Conservation (phyloP, 2,888 invertebrate species). For the Brachypterus glaber region DNA sequence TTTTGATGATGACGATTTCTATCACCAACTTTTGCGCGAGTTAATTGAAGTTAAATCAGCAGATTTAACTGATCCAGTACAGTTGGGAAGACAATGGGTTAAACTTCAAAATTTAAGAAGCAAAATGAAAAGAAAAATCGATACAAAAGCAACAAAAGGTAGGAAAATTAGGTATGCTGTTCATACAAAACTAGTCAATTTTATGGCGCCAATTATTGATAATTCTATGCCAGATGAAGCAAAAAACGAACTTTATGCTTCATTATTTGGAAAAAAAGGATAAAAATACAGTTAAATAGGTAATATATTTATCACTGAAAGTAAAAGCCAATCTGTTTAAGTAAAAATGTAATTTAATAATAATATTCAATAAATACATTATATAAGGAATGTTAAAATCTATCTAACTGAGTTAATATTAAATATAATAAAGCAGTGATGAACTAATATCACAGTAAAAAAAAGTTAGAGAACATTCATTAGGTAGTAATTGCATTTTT, state of each 20-base stretch:
- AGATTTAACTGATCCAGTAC: constrained; percentile 72
- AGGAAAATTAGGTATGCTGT: constrained; percentile 80
- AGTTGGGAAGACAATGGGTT: constrained; percentile 82
- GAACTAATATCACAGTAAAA: too few species aligned
- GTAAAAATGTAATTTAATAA: too few species aligned
- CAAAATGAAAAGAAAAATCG: constrained; percentile 87
- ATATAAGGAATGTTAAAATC: too few species aligned
- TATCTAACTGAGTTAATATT: too few species aligned
- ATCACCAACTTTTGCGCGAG: constrained; percentile 85
- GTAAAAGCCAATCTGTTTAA: too few species aligned
- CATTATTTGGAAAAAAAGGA: constrained; percentile 60
- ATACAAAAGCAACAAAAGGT: constrained; percentile 91
- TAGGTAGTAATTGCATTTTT: too few species aligned
- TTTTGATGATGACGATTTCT: constrained; percentile 96
- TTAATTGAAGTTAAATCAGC: constrained; percentile 86
- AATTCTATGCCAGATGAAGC: constrained; percentile 67
- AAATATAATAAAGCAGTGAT: too few species aligned
- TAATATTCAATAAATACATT: too few species aligned
- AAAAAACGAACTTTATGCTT: constrained; percentile 69
- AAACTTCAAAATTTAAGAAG: constrained; percentile 84
- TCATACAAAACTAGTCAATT: constrained; percentile 79
- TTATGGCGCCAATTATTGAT: constrained; percentile 72
- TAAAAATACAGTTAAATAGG: neutral
- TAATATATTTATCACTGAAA: too few species aligned
- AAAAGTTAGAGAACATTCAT: too few species aligned